Evolutionary conservation across 2,797 vertebrate genomes (phyloP).

Genomic region (Gymnodraco acuticeps): DNA sequence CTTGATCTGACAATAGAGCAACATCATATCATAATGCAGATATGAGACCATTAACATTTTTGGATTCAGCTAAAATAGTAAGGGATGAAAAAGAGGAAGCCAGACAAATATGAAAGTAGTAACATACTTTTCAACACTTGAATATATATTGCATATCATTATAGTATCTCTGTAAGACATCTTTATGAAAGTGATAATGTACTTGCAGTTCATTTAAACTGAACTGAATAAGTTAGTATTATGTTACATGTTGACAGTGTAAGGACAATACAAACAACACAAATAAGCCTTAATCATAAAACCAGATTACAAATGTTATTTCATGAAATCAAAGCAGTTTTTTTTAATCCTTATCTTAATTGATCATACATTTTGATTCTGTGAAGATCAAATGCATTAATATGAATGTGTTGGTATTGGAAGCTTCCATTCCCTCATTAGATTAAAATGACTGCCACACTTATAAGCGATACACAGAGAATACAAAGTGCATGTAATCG

Average conservation of each 20-base stretch:
- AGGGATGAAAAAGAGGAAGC: neutral
- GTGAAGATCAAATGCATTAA: neutral
- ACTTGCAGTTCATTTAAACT: neutral
- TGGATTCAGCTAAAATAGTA: neutral
- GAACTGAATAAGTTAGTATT: neutral
- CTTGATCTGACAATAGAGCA: too few relatives aligned
- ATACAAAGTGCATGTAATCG: neutral
- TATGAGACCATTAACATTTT: neutral
- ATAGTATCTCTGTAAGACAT: neutral
- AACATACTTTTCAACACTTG: slow-evolving; percentile 6
- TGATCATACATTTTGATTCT: neutral
- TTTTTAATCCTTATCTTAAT: neutral
- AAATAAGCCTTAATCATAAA: neutral
- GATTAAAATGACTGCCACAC: neutral
- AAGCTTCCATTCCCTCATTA: fast-evolving
- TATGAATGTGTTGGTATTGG: neutral
- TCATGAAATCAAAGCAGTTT: neutral
- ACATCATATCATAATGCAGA: neutral
- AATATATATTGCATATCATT: neutral
- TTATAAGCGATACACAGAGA: neutral
- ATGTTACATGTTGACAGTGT: slow-evolving; percentile 1
- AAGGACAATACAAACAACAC: neutral
- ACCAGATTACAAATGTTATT: neutral
- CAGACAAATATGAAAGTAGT: neutral
- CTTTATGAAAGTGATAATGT: neutral